These are phyloP conservation scores for Aptenodytes forsteri DNA, from an alignment of 2,113 vertebrate species.

Conservation along the genomic window DNA sequence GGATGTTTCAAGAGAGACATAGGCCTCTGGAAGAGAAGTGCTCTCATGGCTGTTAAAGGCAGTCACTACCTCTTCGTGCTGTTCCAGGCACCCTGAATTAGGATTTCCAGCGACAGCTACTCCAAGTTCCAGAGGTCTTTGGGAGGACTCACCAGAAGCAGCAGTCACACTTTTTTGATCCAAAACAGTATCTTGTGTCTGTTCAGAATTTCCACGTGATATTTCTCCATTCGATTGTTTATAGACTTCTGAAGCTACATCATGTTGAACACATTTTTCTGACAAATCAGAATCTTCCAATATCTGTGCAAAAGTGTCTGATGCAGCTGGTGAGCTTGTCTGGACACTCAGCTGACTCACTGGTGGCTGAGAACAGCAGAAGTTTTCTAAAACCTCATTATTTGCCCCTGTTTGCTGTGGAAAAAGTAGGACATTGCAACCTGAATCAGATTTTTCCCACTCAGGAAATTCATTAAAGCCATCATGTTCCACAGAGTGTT, in stretches of 20 bases:
- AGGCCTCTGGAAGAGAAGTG: background rate
- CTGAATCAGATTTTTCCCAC: conserved; percentile 59
- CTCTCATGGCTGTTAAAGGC: background rate
- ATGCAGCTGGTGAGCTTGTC: background rate
- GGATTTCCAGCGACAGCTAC: background rate
- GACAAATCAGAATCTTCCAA: background rate
- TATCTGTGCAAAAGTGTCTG: background rate
- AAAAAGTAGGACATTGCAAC: conserved; percentile 3
- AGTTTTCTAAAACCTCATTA: conserved; percentile 42
- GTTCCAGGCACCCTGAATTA: background rate
- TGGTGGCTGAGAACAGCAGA: background rate
- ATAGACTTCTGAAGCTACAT: background rate
- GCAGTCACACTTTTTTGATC: background rate
- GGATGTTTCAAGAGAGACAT: conserved; percentile 31
- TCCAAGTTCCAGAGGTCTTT: background rate
- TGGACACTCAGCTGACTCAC: conserved; percentile 10
- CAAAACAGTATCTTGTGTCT: conserved; percentile 15
- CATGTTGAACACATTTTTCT: background rate
- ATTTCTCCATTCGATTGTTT: background rate
- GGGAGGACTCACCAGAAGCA: background rate
- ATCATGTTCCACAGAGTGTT: background rate
- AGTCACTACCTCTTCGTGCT: background rate
- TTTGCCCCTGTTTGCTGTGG: conserved; percentile 27
- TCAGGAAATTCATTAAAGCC: conserved; percentile 39
- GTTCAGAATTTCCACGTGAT: background rate